These are phyloP conservation scores for Scarus forsteni DNA, from an alignment of 2,797 vertebrate species.

Conservation along the genomic window DNA sequence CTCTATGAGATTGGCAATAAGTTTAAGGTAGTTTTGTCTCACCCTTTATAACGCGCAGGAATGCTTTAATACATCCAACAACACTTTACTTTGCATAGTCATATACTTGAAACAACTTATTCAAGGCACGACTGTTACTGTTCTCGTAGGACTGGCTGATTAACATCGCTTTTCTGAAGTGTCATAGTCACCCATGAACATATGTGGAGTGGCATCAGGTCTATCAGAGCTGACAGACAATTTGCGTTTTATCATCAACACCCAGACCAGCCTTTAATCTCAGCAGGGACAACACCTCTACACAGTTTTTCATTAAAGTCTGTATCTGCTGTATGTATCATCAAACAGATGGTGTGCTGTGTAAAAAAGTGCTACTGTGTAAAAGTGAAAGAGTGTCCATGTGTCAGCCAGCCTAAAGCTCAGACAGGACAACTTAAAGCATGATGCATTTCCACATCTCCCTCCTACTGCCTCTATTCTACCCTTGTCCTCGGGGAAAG, in stretches of 20 bases:
- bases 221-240: slow-evolving; percentile 43
- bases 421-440: neutral
- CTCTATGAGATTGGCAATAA: too few relatives aligned
- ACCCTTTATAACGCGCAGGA: too few relatives aligned
- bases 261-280: slow-evolving; percentile 50
- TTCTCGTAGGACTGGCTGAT: slow-evolving; percentile 19
- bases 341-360: slow-evolving; percentile 71
- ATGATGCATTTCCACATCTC: neutral
- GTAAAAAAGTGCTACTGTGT: slow-evolving; percentile 54
- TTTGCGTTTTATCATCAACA: slow-evolving; percentile 51
- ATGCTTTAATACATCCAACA: too few relatives aligned
- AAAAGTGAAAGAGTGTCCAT: neutral
- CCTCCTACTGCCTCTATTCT: neutral
- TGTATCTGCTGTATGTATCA: slow-evolving; percentile 52
- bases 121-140: neutral
- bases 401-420: slow-evolving; percentile 4
- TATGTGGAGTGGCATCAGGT: slow-evolving; percentile 27
- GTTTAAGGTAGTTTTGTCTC: too few relatives aligned
- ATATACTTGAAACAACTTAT: too few relatives aligned
- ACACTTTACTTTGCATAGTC: too few relatives aligned
- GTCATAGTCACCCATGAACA: slow-evolving; percentile 12
- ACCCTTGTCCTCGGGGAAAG: slow-evolving; percentile 28
- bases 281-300: slow-evolving; percentile 43
- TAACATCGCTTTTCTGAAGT: neutral
- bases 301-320: slow-evolving; percentile 54